These are phyloP conservation scores for Spea hammondii DNA, from an alignment of 2,797 vertebrate species.

Conservation along the genomic window DNA sequence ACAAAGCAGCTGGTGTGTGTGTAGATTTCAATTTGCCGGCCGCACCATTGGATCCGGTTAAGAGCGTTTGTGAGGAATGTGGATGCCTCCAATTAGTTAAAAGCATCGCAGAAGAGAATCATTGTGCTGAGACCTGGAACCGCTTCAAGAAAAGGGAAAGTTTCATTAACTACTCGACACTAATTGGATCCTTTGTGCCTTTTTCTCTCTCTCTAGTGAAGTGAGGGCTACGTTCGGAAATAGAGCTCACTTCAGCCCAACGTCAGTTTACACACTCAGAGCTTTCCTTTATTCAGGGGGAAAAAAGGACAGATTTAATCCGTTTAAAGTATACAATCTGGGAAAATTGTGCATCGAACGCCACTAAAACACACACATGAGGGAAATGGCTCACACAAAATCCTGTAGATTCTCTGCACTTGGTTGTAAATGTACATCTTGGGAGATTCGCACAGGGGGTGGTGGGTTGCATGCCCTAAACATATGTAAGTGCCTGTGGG, in stretches of 20 bases:
- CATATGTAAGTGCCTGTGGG: no score
- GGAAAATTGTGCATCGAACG: neutral
- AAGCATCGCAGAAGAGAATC: slow-evolving; percentile 34
- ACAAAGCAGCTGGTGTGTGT: slow-evolving; percentile 28
- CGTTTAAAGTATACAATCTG: neutral
- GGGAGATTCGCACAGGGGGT: no score
- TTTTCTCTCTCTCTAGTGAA: slow-evolving; percentile 2
- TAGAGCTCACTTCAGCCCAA: neutral
- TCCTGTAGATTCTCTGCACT: no score
- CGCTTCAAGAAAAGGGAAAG: slow-evolving; percentile 21
- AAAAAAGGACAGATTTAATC: slow-evolving; percentile 23
- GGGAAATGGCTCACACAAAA: no score
- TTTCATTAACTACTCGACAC: slow-evolving; percentile 41
- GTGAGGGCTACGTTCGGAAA: neutral
- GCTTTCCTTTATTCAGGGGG: neutral
- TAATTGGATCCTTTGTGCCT: slow-evolving; percentile 45
- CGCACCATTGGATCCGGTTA: slow-evolving; percentile 17
- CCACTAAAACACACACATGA: neutral
- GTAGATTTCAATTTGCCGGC: slow-evolving; percentile 6
- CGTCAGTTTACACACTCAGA: neutral
- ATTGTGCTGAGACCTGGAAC: slow-evolving; percentile 35
- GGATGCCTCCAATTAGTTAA: slow-evolving; percentile 39
- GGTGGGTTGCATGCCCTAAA: no score
- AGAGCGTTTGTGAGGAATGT: slow-evolving; percentile 20
- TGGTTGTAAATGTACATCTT: no score